Evolutionary conservation across 2,797 vertebrate species (phyloP).

Genomic region (Prionace glauca): DNA sequence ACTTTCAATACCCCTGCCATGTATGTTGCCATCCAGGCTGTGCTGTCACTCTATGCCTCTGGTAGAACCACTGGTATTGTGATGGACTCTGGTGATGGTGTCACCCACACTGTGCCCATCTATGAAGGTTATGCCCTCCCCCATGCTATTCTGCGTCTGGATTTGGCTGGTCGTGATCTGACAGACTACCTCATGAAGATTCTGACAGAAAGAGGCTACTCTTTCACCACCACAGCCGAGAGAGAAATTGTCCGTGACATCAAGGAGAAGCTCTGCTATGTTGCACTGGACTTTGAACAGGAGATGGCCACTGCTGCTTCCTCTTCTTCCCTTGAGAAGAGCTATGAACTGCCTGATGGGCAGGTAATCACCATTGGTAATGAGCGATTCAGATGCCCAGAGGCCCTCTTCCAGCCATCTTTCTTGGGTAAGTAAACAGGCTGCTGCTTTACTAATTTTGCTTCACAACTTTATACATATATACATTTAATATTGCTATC

Average conservation of each 20-base stretch:
- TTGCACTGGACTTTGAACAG: conserved; percentile 96
- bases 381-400: conserved; percentile 94
- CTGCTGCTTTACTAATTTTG: accelerated
- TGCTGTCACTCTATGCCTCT: conserved; percentile 97
- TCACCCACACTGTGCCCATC: conserved; percentile 99
- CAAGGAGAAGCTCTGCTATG: conserved; percentile 98
- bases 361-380: conserved; percentile 99
- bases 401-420: conserved; percentile 97
- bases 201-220: conserved; percentile 96
- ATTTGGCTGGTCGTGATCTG: conserved; percentile 97
- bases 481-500: neutral
- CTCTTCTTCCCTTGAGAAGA: conserved; percentile 96
- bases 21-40: conserved; percentile 99
- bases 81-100: conserved; percentile 98
- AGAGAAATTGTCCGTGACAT: conserved; percentile 98
- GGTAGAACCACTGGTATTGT: conserved; percentile 98
- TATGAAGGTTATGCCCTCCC: conserved; percentile 95
- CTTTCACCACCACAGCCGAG: conserved; percentile 97
- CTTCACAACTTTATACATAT: no score
- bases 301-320: conserved; percentile 96
- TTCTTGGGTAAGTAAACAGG: conserved; percentile 77
- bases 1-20: conserved; percentile 99
- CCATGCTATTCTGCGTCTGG: conserved; percentile 97
- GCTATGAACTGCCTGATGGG: conserved; percentile 94
- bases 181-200: conserved; percentile 99